Evolutionary conservation across 1,140 invertebrate genomes (phyloP), one percentile per base, ranked within the genome.

Genomic region (Cecropterus lyciades): DNA sequence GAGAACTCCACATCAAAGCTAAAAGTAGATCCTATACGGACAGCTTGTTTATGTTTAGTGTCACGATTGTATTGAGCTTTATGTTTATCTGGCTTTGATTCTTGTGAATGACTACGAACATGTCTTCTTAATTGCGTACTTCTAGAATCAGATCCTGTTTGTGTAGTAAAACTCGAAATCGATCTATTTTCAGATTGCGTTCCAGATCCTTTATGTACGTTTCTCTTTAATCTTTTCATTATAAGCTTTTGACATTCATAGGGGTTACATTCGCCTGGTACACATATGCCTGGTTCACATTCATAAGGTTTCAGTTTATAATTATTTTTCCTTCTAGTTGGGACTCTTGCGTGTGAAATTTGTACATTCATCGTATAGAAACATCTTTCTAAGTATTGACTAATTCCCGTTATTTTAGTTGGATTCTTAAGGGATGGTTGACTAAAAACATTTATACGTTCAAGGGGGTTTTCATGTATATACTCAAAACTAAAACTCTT

Each of bases 1-100:
- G 56, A 72, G 69, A 82, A 80, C 40, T 78, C 70, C 30, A 79
- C 52, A 59, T 76, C 53, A 48, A 79, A 82, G 65, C 68, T 77
- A 24, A 79, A 77, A 40, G 13, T 76, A 40, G 79, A 82, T 33
- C 77, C 73, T 42, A 76, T 24, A 17, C 62, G 57, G 27, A 74
- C 75, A 43, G 52, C 43, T 57, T 74, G 67, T 40, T 52, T 70
- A 9, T 42, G 11, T 37, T 16, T 27, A 37, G 4, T 13, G 56
- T 51, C 14, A 14, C 40, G 45, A 24, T 52, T 30, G 43, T 20
- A 43, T 42, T 4, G 15, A 15, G 52, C 1, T 11, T 37, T 37
- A 37, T 72, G 15, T 53, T 17, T 40, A 11, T 40, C 0, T n/a
- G 33, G 33, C n/a, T n/a, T 37, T 11, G 1, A 37, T n/a, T 37